These are phyloP conservation scores for Lutjanus argentimaculatus DNA, from an alignment of 2,797 vertebrate species.

Conservation along the genomic window DNA sequence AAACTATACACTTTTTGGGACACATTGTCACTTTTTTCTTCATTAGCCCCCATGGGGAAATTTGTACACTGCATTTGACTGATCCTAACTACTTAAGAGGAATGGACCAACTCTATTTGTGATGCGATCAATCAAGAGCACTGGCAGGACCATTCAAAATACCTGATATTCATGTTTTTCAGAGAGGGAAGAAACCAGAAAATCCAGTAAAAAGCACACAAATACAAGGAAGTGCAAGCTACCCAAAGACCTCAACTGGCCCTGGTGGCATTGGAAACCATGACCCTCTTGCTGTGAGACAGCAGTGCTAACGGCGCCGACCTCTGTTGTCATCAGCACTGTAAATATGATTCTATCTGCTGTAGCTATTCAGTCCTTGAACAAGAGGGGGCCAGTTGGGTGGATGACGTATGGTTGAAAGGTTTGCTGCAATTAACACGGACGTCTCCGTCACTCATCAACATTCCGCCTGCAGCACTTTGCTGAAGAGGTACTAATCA, in stretches of 20 bases:
- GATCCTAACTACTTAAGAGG: background rate
- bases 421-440: conserved; percentile 38
- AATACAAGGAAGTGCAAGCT: background rate
- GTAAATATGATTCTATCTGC: conserved; percentile 23
- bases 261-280: background rate
- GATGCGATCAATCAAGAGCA: background rate
- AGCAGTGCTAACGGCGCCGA: background rate
- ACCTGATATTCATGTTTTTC: background rate
- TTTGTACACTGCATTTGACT: background rate
- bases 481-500: conserved; percentile 53
- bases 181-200: background rate
- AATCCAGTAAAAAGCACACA: background rate
- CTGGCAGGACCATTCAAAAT: background rate
- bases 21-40: background rate
- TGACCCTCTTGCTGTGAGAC: background rate
- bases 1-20: background rate
- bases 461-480: conserved; percentile 53
- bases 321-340: conserved; percentile 19
- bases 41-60: background rate
- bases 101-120: background rate
- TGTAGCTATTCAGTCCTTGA: background rate
- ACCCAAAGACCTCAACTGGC: background rate
- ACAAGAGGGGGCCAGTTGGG: conserved; percentile 39
- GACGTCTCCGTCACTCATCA: conserved; percentile 52
- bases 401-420: conserved; percentile 55